Evolutionary conservation across 2,797 vertebrate genomes (phyloP), one percentile per base, ranked within the genome.

Genomic region (Xiphorhynchus erythropygius): DNA sequence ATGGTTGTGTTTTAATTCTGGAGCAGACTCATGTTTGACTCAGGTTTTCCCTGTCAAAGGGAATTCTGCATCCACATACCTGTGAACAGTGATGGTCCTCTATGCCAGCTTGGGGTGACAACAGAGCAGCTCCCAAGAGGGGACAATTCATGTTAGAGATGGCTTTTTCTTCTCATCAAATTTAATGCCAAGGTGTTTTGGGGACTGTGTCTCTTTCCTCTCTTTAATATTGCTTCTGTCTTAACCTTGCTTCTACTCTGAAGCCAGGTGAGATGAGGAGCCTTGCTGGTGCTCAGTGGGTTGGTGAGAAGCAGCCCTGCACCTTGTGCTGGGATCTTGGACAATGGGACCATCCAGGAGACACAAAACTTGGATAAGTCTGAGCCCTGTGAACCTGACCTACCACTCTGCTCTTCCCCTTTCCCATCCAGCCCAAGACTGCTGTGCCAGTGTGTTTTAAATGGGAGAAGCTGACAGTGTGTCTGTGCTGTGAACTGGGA

Each of bases 91-190:
- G 73, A 5, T 1, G 7, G 69, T 53, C 14, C 42, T 49, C 56
- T 80, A 41, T 71, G 70, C 65, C 55, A 42, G 67, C 85, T 73
- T 0, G 0, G 30, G 12, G 47, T 69, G 80, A 35, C 28, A 5
- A 15, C 65, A 78, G 62, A 81, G 80, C 86, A 79, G 47, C 78
- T 92, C 71, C 86, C 56, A 18, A 1, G 42, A 87, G 75, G 69
- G 49, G 57, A 23, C 47, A 70, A 0, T 32, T 83, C 37, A 13
- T 42, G 42, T 39, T 4, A 1, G 41, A 73, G 46, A 2, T 28
- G 21, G 37, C 53, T 75, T 94, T 89, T 84, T 82, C 24, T 69
- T 64, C 52, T 74, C 0, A 0, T 60, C 32, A 32, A 0, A 25
- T 89, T 67, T 53, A 53, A 56, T 65, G 42, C 49, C 42, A 24